phyloP scores from a whole-genome alignment of 2,888 invertebrate genomes.

The Proisotoma minuta region DNA sequence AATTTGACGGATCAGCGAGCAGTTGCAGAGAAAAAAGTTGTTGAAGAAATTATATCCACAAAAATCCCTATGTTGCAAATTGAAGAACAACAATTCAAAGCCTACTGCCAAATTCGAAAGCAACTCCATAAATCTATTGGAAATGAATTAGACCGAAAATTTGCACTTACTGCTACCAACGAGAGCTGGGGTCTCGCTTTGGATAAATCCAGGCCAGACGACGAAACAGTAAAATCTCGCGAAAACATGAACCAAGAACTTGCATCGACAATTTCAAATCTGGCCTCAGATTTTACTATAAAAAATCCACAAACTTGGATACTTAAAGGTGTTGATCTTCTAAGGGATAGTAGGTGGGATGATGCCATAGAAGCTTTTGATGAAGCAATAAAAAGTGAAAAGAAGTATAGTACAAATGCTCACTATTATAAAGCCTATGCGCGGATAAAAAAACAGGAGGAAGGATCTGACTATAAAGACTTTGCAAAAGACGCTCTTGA shows the following conservation, averaged over 20 bases:
- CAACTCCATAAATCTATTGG: not conserved
- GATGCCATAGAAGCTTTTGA: conserved; percentile 18
- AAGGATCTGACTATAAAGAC: conserved; percentile 22
- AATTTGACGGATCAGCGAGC: no score
- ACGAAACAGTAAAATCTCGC: no score
- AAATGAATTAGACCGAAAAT: not conserved
- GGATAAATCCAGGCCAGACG: not conserved
- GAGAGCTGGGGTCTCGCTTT: not conserved
- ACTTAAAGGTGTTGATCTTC: no score
- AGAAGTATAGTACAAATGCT: conserved; percentile 17
- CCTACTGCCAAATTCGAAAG: conserved; percentile 11
- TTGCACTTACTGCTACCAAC: not conserved
- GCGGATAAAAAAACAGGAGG: not conserved
- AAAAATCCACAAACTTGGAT: no score
- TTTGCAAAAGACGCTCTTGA: conserved; percentile 12
- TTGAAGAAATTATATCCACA: no score
- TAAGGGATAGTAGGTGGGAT: not conserved
- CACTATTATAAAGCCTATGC: conserved; percentile 11
- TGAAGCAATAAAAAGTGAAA: conserved; percentile 12
- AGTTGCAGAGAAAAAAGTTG: no score
- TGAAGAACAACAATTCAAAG: conserved; percentile 19
- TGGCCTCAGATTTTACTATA: no score
- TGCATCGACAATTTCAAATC: no score
- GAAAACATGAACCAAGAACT: no score
- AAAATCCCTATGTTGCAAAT: conserved; percentile 16